Conservation (phyloP, 2,888 invertebrate species). For the Dryobotodes eremita region DNA sequence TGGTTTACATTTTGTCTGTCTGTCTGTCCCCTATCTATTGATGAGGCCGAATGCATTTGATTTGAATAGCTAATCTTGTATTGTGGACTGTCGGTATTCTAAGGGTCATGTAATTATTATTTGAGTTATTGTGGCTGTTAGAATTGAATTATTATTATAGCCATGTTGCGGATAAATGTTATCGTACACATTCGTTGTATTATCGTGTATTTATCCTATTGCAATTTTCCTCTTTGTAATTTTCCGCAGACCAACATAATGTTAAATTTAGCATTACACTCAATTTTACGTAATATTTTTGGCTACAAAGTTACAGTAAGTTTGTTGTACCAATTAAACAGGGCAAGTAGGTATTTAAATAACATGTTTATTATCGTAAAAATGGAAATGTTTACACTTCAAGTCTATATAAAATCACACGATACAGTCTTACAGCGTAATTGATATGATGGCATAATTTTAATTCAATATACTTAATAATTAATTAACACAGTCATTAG, state of each 20-base stretch:
- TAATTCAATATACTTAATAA: not conserved
- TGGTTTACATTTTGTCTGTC: slow-evolving; percentile 84
- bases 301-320: not conserved
- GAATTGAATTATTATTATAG: not conserved
- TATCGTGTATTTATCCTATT: not conserved
- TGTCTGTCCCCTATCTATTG: slow-evolving; percentile 73
- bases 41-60: slow-evolving; percentile 75
- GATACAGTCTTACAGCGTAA: slow-evolving; percentile 65
- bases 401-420: slow-evolving; percentile 60
- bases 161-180: not conserved
- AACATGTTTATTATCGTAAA: slow-evolving; percentile 51
- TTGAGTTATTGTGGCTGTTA: slow-evolving; percentile 12
- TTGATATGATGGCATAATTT: slow-evolving; percentile 43
- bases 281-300: not conserved
- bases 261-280: too few relatives aligned
- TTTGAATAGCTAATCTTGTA: slow-evolving; percentile 78
- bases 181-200: not conserved
- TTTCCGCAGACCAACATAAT: not conserved
- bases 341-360: not conserved
- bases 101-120: slow-evolving; percentile 33
- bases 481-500: slow-evolving; percentile 10
- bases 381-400: slow-evolving; percentile 50
- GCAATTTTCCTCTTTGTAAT: not conserved
- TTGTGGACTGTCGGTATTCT: slow-evolving; percentile 45
- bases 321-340: not conserved